A percentile compares a stretch with the other conserved stretches of the same genome.
These are phyloP conservation scores for Xylocampa areola DNA, from an alignment of 2,888 invertebrate species.

Conservation along the genomic window DNA sequence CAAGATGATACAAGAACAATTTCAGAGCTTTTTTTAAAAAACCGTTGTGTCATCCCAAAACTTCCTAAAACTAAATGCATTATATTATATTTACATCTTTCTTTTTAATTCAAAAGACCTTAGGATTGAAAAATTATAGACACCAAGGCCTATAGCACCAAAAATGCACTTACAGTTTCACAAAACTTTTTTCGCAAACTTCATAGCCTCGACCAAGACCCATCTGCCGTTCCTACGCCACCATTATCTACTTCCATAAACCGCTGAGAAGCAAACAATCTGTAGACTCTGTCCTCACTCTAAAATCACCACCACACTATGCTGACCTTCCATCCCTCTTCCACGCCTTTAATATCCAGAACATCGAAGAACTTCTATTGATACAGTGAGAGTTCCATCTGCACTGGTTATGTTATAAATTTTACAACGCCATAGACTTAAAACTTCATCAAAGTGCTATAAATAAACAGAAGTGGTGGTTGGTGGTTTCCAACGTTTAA, in stretches of 20 bases:
- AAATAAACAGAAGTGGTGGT: constrained; percentile 74
- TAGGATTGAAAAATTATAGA: too few species aligned
- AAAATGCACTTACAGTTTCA: too few species aligned
- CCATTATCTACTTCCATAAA: constrained; percentile 84
- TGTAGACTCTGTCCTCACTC: constrained; percentile 75
- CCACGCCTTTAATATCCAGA: constrained; percentile 8
- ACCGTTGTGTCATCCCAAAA: too few species aligned
- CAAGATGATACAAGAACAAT: too few species aligned
- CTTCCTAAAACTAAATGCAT: too few species aligned
- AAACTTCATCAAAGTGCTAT: constrained; percentile 81
- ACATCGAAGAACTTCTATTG: constrained; percentile 11
- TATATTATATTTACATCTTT: too few species aligned
- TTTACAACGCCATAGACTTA: constrained; percentile 76
- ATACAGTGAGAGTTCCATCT: constrained; percentile 52
- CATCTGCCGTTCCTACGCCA: constrained; percentile 80
- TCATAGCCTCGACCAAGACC: constrained; percentile 70
- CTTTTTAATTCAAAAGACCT: too few species aligned
- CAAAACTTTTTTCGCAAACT: constrained; percentile 46
- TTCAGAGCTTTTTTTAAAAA: too few species aligned
- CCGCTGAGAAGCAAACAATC: constrained; percentile 82
- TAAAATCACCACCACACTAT: constrained; percentile 69
- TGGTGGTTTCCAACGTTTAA: constrained; percentile 58
- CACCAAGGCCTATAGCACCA: too few species aligned
- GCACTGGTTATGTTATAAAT: constrained; percentile 68
- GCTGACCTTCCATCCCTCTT: constrained; percentile 56